These are phyloP conservation scores for Cygnus buccinator DNA, from an alignment of 2,113 vertebrate genomes.

Conservation along the genomic window DNA sequence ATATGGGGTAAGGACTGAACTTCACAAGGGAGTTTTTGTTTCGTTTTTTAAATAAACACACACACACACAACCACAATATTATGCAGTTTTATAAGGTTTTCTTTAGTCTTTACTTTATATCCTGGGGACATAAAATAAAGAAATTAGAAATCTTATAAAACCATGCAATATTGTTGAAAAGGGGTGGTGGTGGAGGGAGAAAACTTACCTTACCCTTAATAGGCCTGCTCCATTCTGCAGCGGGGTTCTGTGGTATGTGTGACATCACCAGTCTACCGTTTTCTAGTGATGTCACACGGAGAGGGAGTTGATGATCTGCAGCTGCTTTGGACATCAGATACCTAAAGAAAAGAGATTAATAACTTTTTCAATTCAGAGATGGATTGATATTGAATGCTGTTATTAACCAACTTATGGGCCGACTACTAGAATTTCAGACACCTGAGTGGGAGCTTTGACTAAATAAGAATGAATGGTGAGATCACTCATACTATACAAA, in stretches of 20 bases:
- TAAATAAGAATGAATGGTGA: background rate
- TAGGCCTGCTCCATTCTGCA: constrained; percentile 75
- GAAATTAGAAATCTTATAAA: constrained; percentile 71
- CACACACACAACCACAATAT: constrained; percentile 74
- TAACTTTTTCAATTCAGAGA: constrained; percentile 59
- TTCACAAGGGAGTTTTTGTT: background rate
- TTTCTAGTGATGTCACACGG: constrained; percentile 71
- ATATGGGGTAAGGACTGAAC: constrained; percentile 58
- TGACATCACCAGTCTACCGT: constrained; percentile 66
- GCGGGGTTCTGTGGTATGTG: constrained; percentile 69
- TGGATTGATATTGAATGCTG: background rate
- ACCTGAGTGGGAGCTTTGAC: background rate
- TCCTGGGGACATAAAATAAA: constrained; percentile 55
- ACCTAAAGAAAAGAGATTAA: constrained; percentile 66
- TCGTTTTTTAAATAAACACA: constrained; percentile 51
- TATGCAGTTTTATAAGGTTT: constrained; percentile 78
- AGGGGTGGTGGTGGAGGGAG: constrained; percentile 61
- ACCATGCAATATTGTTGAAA: constrained; percentile 75
- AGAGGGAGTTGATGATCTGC: constrained; percentile 76
- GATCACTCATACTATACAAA: background rate
- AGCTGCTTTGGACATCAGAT: constrained; percentile 78
- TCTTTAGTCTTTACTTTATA: constrained; percentile 57
- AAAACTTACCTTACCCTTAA: constrained; percentile 77
- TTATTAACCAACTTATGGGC: background rate
- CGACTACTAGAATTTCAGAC: background rate